Evolutionary conservation across 2,888 invertebrate genomes (phyloP), one percentile per base, ranked within the genome.

Genomic region (Caenorhabditis sp.): DNA sequence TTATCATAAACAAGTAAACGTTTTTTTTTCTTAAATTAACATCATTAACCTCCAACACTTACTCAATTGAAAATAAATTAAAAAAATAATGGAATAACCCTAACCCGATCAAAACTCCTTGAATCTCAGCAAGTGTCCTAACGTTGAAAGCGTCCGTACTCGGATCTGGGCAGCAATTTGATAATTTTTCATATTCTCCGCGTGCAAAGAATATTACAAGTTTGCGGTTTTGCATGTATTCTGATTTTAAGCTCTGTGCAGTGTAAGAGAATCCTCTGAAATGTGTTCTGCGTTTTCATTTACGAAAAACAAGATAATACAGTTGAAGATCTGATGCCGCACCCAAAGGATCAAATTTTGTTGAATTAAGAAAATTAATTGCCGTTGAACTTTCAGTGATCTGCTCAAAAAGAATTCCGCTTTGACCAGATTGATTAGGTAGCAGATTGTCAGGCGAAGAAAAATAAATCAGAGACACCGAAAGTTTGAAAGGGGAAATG

Each of bases 201-300:
- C 81, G 70, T 15, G 81, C 81, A 24, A 81, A 76, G 56, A 81
- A 81, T n/a, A 81, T 35, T n/a, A 81, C 81, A 4, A 76, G 6
- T n/a, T 77, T 81, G 20, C 40, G 61, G 15, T 65, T 77, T 32
- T 81, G 58, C n/a, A 77, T 28, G 32, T 55, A 35, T 0, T 56
- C 61, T 0, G 53, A 47, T 11, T 55, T 26, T 1, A 81, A 37
- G n/a, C 60, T 71, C 13, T 65, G 9, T 9, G 44, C 40, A 2
- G 81, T 70, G 22, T 64, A 20, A 1, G 53, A 20, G 40, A 81
- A 81, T 40, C 76, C 81, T 5, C 81, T 81, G n/a, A n/a, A n/a
- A n/a, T n/a, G n/a, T n/a, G n/a, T n/a, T n/a, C n/a, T n/a, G n/a
- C n/a, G n/a, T n/a, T n/a, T n/a, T n/a, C n/a, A n/a, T n/a, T n/a